Percentiles rank a stretch among this genome's conserved stretches.
Evolutionary conservation across 2,113 vertebrate species (phyloP).

Genomic region (Sorex araneus): DNA sequence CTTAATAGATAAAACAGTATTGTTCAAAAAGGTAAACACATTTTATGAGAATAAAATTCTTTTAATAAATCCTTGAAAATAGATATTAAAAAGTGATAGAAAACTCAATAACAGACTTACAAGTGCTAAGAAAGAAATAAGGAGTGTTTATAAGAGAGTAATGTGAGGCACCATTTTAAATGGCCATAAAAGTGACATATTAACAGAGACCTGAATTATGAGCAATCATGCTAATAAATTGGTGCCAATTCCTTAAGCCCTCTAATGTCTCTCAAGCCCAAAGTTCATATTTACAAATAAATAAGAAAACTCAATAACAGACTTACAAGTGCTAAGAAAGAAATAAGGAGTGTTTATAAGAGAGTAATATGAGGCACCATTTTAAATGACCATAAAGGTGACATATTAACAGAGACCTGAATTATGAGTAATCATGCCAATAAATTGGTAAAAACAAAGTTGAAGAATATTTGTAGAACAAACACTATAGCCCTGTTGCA

Average conservation of each 20-base stretch:
- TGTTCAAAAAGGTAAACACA: conserved; percentile 85
- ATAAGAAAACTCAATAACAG: background rate
- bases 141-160: conserved; percentile 26
- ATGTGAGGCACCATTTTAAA: background rate
- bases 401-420: background rate
- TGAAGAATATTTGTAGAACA: conserved; percentile 18
- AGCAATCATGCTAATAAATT: background rate
- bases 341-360: background rate
- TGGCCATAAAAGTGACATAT: background rate
- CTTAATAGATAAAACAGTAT: too few relatives aligned
- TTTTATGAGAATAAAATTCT: conserved; percentile 84
- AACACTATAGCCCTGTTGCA: background rate
- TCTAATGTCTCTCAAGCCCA: too few relatives aligned
- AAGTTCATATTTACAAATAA: too few relatives aligned
- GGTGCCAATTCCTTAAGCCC: background rate
- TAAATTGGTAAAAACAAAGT: too few relatives aligned
- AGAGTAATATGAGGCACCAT: conserved; percentile 2
- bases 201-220: background rate
- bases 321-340: background rate
- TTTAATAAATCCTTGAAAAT: conserved; percentile 72
- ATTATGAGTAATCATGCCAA: background rate
- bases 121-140: conserved; percentile 20
- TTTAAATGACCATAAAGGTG: conserved; percentile 2
- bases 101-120: background rate
- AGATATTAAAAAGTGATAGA: conserved; percentile 63